Percentiles rank a stretch among this genome's conserved stretches.
phyloP scores from a whole-genome alignment of 1,140 invertebrate genomes.

The Zaprionus africanus region DNA sequence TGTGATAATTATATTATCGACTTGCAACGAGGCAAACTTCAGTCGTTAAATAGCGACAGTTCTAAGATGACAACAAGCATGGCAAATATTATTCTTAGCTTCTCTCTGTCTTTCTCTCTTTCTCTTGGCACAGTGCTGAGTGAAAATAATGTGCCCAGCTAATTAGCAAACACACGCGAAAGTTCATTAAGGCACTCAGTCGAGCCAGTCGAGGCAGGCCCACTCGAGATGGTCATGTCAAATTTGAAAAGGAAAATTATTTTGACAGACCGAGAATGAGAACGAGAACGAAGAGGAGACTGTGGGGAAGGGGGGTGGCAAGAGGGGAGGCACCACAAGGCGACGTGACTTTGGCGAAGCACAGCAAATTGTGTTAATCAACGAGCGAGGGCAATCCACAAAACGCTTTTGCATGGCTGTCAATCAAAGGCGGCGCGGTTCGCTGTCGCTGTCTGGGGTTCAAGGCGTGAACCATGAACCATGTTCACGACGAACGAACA shows the following conservation, averaged over 20 bases:
- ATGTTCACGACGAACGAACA: conserved; percentile 9
- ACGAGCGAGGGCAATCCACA: conserved; percentile 40
- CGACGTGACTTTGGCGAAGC: conserved; percentile 50
- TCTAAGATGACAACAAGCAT: not conserved
- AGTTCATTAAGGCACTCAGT: conserved; percentile 41
- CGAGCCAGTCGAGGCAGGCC: conserved; percentile 21
- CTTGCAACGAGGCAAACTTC: not conserved
- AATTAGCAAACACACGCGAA: conserved; percentile 44
- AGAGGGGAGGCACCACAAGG: not conserved
- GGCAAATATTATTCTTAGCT: conserved; percentile 6
- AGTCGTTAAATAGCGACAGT: conserved; percentile 12
- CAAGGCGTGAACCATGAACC: conserved; percentile 37
- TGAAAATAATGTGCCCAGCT: conserved; percentile 32
- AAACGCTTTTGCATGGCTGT: conserved; percentile 58
- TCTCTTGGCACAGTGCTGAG: conserved; percentile 1
- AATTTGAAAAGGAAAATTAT: conserved; percentile 49
- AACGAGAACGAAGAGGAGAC: not conserved
- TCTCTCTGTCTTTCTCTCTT: not conserved
- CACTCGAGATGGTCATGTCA: conserved; percentile 48
- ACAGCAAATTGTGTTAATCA: conserved; percentile 58
- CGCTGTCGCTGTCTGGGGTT: conserved; percentile 19
- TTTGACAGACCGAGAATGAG: conserved; percentile 39
- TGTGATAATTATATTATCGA: conserved; percentile 1
- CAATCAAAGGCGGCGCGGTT: conserved; percentile 42
- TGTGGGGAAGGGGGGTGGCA: not conserved